These are phyloP conservation scores for Columba janthina DNA, from an alignment of 2,113 vertebrate species.

Conservation along the genomic window DNA sequence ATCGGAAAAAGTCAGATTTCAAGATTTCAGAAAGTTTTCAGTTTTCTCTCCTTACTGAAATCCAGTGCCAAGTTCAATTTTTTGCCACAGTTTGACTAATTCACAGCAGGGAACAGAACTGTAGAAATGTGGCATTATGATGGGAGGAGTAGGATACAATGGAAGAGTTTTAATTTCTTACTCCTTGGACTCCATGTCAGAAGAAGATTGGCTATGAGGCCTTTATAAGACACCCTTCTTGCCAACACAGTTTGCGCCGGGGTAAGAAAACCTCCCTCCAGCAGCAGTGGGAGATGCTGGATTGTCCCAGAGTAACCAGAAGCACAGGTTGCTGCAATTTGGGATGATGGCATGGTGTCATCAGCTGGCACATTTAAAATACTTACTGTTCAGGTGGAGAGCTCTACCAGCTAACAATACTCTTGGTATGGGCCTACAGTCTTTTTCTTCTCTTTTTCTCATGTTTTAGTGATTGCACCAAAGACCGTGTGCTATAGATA, in stretches of 20 bases:
- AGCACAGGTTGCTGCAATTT: neutral
- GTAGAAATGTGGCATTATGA: neutral
- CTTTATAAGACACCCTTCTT: neutral
- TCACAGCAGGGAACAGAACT: neutral
- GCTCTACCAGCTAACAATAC: neutral
- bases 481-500: neutral
- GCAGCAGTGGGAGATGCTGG: neutral
- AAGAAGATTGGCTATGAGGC: neutral
- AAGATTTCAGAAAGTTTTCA: neutral
- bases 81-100: neutral
- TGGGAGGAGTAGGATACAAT: neutral
- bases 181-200: neutral
- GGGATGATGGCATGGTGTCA: neutral
- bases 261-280: neutral
- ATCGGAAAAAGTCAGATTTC: neutral
- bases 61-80: neutral
- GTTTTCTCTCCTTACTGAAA: neutral
- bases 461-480: neutral
- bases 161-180: neutral
- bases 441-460: neutral
- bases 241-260: neutral
- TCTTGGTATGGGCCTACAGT: neutral
- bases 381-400: neutral
- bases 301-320: too few species aligned
- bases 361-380: fast-evolving